These are phyloP conservation scores for Eledone cirrhosa DNA, from an alignment of 2,888 invertebrate genomes.

Conservation along the genomic window DNA sequence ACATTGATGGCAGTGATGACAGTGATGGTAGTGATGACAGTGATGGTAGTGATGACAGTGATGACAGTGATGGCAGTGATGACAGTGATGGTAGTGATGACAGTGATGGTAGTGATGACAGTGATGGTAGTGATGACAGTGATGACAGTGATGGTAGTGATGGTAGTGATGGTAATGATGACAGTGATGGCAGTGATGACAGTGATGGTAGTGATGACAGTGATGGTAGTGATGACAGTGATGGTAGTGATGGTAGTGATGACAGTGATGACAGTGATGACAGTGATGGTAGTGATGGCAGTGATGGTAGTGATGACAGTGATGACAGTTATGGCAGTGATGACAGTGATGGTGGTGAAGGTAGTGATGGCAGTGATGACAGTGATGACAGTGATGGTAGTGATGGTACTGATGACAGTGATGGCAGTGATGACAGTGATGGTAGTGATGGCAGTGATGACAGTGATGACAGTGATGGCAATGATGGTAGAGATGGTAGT, in stretches of 20 bases:
- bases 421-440: not conserved
- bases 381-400: not conserved
- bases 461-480: too few species aligned
- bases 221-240: not conserved
- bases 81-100: slow-evolving; percentile 18
- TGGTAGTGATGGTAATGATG: not conserved
- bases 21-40: not conserved
- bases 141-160: not conserved
- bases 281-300: not conserved
- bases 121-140: not conserved
- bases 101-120: slow-evolving; percentile 4
- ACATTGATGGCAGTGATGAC: too few species aligned
- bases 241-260: slow-evolving; percentile 7
- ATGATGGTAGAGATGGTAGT: too few species aligned
- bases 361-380: not conserved
- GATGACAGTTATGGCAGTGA: too few species aligned
- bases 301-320: too few species aligned
- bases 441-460: not conserved
- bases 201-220: not conserved
- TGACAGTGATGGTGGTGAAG: too few species aligned
- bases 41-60: not conserved
- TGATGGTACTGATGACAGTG: not conserved
- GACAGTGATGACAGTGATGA: slow-evolving; percentile 9
- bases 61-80: not conserved
- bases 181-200: slow-evolving; percentile 18